A percentile compares a stretch with the other conserved stretches of the same genome.
Evolutionary conservation across 2,113 vertebrate genomes (phyloP).

Genomic region (Condylura cristata): DNA sequence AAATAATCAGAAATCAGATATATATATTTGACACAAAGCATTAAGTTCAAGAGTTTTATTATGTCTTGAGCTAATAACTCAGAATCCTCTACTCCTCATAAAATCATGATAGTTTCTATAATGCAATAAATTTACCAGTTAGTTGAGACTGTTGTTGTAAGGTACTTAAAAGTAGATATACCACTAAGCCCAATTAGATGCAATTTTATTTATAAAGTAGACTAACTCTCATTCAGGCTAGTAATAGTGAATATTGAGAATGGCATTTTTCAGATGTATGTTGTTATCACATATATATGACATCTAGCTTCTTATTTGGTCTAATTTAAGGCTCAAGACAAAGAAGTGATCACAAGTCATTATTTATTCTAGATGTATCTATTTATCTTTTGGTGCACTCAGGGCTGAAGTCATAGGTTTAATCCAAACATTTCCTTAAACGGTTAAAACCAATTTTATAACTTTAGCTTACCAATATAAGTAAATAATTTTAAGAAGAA

Average conservation of each 20-base stretch:
- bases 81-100: neutral
- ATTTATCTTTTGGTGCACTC: neutral
- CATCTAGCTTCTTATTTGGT: neutral
- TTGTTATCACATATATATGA: neutral
- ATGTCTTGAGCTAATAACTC: neutral
- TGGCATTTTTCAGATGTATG: neutral
- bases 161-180: neutral
- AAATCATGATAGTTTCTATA: neutral
- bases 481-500: neutral
- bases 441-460: neutral
- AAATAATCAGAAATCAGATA: neutral
- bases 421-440: neutral
- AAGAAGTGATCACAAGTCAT: neutral
- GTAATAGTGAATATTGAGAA: neutral
- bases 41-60: neutral
- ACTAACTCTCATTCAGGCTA: neutral
- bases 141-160: neutral
- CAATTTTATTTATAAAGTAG: neutral
- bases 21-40: neutral
- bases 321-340: neutral
- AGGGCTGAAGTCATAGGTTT: neutral
- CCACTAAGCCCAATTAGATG: neutral
- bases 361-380: neutral
- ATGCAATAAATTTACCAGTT: neutral
- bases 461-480: neutral